Evolutionary conservation across 2,888 invertebrate species (phyloP).

Genomic region (Koerneria pararmatus): DNA sequence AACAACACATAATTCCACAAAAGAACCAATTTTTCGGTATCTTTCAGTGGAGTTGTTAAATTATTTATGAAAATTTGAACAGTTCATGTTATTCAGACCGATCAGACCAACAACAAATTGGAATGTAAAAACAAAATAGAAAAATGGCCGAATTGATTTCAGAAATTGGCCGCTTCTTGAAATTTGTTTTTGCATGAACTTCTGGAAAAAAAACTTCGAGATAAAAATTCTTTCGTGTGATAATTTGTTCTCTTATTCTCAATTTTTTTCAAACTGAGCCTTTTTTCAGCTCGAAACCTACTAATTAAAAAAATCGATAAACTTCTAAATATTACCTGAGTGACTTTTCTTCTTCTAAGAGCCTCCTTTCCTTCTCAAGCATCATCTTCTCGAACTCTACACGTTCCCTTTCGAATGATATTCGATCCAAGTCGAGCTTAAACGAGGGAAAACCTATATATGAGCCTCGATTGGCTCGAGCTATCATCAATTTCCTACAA

Average conservation of each 20-base stretch:
- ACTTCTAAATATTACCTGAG: conserved; percentile 29
- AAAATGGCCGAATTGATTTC: too few species aligned
- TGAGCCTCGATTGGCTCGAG: neutral
- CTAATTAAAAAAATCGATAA: neutral
- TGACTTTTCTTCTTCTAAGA: conserved; percentile 49
- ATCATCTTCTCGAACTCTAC: conserved; percentile 57
- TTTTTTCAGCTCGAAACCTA: neutral
- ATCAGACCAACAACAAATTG: too few species aligned
- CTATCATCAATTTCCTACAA: neutral
- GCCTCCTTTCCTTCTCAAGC: conserved; percentile 48
- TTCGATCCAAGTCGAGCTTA: conserved; percentile 55
- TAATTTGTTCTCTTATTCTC: neutral
- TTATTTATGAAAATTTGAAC: too few species aligned
- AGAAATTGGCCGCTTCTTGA: too few species aligned
- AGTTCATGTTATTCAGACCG: too few species aligned
- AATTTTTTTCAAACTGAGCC: neutral
- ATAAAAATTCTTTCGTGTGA: too few species aligned
- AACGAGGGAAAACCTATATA: conserved; percentile 22
- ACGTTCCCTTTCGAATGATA: conserved; percentile 55
- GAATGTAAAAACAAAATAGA: too few species aligned
- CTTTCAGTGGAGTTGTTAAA: too few species aligned
- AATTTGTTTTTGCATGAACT: too few species aligned
- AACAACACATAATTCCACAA: too few species aligned
- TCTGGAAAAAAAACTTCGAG: too few species aligned
- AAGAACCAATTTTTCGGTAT: too few species aligned